A percentile compares a stretch with the other conserved stretches of the same genome.
Conservation (phyloP, 2,888 invertebrate species). For the Urechis unicinctus region DNA sequence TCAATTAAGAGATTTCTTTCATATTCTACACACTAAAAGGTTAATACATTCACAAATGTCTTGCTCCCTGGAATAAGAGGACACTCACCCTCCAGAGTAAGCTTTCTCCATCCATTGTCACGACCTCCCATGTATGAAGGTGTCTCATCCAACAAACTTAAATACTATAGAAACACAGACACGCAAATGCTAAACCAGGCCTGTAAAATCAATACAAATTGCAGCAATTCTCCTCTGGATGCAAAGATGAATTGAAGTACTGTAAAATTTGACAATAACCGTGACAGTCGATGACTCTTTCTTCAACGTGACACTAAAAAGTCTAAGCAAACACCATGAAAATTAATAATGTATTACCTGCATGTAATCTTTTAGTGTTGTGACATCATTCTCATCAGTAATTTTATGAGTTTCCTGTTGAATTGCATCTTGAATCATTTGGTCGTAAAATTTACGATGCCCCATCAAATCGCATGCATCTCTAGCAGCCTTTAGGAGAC, state of each 20-base stretch:
- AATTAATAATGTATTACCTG: constrained; percentile 28
- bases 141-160: constrained; percentile 45
- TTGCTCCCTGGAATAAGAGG: too few species aligned
- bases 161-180: constrained; percentile 29
- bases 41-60: too few species aligned
- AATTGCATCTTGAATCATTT: constrained; percentile 43
- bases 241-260: too few species aligned
- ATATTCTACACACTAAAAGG: neutral
- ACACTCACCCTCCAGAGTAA: constrained; percentile 42
- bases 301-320: neutral
- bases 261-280: neutral
- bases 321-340: neutral
- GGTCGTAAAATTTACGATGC: constrained; percentile 42
- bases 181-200: too few species aligned
- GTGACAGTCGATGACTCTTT: neutral
- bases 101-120: constrained; percentile 47
- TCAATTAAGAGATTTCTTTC: neutral
- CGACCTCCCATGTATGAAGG: constrained; percentile 47
- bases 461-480: constrained; percentile 47
- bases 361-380: constrained; percentile 51
- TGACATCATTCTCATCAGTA: constrained; percentile 44
- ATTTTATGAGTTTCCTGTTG: constrained; percentile 34
- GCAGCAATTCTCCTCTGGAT: too few species aligned
- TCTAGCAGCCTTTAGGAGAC: constrained; percentile 39
- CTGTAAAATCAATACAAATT: too few species aligned